These are phyloP conservation scores for Stomorhina lunata DNA, from an alignment of 2,888 invertebrate genomes.

Conservation along the genomic window DNA sequence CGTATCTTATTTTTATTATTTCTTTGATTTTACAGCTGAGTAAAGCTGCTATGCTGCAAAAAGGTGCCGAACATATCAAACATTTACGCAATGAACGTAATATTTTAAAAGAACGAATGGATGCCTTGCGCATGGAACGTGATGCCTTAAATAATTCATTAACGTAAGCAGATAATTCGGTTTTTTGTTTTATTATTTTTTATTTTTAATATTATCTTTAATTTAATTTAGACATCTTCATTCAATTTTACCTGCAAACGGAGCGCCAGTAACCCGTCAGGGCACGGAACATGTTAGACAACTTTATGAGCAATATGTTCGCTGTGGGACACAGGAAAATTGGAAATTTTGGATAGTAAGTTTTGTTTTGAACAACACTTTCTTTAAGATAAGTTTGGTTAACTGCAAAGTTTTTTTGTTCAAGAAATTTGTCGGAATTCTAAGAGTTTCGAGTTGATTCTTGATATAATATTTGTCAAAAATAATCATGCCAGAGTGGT, in stretches of 20 bases:
- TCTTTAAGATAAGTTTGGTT: too few relatives aligned
- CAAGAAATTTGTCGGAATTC: too few relatives aligned
- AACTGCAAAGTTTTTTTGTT: too few relatives aligned
- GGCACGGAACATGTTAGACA: slow-evolving; percentile 94
- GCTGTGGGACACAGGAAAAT: slow-evolving; percentile 90
- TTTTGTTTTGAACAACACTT: slow-evolving; percentile 30
- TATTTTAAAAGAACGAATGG: slow-evolving; percentile 94
- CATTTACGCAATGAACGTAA: slow-evolving; percentile 92
- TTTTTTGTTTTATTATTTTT: neutral
- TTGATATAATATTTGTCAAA: too few relatives aligned
- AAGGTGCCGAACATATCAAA: slow-evolving; percentile 96
- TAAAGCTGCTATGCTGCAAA: slow-evolving; percentile 98
- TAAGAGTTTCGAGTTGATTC: too few relatives aligned
- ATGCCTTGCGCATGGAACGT: slow-evolving; percentile 91
- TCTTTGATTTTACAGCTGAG: slow-evolving; percentile 83
- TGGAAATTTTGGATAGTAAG: slow-evolving; percentile 99
- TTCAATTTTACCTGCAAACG: slow-evolving; percentile 95
- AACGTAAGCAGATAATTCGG: slow-evolving; percentile 82
- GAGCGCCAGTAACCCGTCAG: slow-evolving; percentile 94
- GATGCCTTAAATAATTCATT: slow-evolving; percentile 94
- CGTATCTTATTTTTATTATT: neutral
- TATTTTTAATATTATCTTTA: neutral
- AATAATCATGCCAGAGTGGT: too few relatives aligned
- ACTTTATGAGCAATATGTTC: slow-evolving; percentile 95
- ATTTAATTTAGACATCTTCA: slow-evolving; percentile 89